Percentiles rank a stretch among this genome's conserved stretches.
phyloP scores from a whole-genome alignment of 2,888 invertebrate species.

The Lochmaea crataegi region DNA sequence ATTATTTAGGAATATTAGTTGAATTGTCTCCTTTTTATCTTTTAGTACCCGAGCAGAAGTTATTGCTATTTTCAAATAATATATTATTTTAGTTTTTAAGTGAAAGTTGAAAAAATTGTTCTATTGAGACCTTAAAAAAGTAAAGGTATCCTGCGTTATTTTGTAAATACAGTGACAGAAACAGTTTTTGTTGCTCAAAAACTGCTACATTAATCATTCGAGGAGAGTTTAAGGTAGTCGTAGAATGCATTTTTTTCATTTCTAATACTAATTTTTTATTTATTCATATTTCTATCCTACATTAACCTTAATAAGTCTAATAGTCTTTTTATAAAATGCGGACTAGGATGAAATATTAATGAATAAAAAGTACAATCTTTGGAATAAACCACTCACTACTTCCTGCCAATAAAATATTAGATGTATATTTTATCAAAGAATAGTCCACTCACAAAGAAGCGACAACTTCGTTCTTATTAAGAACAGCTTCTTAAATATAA shows the following conservation, averaged over 20 bases:
- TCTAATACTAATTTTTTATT: too few relatives aligned
- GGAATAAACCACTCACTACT: not conserved
- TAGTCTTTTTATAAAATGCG: too few relatives aligned
- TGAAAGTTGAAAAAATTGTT: not conserved
- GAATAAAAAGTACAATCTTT: not conserved
- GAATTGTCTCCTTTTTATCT: conserved; percentile 11
- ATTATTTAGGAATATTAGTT: conserved; percentile 27
- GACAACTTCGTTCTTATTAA: too few relatives aligned
- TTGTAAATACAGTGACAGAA: not conserved
- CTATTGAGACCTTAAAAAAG: not conserved
- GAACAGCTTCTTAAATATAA: too few relatives aligned
- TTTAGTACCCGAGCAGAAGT: conserved; percentile 20
- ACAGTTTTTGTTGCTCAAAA: too few relatives aligned
- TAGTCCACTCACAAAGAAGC: too few relatives aligned
- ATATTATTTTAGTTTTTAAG: conserved; percentile 21
- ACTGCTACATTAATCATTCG: not conserved
- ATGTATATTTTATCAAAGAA: too few relatives aligned
- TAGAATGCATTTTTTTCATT: not conserved
- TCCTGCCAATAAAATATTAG: not conserved
- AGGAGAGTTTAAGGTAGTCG: not conserved
- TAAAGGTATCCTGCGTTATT: too few relatives aligned
- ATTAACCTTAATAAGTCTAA: not conserved
- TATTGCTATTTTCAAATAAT: conserved; percentile 19
- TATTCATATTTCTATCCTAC: not conserved
- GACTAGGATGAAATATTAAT: conserved; percentile 7